Evolutionary conservation across 2,113 vertebrate genomes (phyloP).

Genomic region (Cromileptes altivelis): DNA sequence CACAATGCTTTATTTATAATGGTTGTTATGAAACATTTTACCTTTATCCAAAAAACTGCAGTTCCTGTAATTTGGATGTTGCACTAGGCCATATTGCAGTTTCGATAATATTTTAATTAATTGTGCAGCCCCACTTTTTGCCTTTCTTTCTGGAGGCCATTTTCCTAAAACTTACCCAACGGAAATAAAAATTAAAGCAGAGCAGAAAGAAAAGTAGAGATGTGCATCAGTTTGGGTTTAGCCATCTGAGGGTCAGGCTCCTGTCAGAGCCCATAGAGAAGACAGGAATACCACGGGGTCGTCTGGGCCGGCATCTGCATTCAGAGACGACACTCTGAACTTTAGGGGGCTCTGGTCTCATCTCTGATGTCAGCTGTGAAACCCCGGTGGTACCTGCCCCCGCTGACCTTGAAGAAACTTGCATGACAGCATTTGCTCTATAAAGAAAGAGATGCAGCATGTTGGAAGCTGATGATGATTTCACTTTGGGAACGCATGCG

Average conservation of each 20-base stretch:
- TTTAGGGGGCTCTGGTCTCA: constrained; percentile 50
- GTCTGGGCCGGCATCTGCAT: constrained; percentile 43
- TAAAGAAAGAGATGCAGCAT: constrained; percentile 53
- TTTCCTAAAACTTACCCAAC: constrained; percentile 4
- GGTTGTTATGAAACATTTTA: no score
- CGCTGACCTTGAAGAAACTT: constrained; percentile 55
- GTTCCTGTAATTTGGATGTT: no score
- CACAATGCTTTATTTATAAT: no score
- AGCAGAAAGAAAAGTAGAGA: constrained; percentile 3
- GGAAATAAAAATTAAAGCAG: background rate
- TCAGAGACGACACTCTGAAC: constrained; percentile 60
- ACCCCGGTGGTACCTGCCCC: constrained; percentile 25
- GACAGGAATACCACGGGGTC: constrained; percentile 59
- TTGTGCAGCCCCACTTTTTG: no score
- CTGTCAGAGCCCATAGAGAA: constrained; percentile 46
- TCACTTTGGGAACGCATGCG: constrained; percentile 65
- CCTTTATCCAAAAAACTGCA: no score
- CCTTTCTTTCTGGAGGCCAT: background rate
- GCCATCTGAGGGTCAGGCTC: constrained; percentile 46
- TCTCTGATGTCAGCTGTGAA: constrained; percentile 61
- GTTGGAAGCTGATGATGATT: constrained; percentile 48
- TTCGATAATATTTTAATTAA: no score
- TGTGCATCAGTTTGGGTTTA: constrained; percentile 32
- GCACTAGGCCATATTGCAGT: no score
- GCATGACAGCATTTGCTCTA: constrained; percentile 66